Evolutionary conservation across 2,797 vertebrate genomes (phyloP).

Genomic region (Silurus lanzhouensis): DNA sequence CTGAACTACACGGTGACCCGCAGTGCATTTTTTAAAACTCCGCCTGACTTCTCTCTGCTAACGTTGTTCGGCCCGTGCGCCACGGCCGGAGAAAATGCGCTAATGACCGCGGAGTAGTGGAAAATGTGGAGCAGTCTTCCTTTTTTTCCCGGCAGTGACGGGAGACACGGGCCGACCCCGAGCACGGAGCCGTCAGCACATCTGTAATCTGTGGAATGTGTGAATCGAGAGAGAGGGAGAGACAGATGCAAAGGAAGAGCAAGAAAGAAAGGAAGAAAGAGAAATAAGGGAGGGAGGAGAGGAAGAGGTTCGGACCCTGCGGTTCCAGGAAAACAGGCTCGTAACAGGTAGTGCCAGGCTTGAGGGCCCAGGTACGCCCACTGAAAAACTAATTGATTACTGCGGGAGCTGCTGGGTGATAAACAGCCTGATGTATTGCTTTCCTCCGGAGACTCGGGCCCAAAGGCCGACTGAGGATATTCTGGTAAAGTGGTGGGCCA

Average conservation of each 20-base stretch:
- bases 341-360: constrained; percentile 64
- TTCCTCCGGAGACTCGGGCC: constrained; percentile 52
- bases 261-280: not conserved
- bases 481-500: constrained; percentile 55
- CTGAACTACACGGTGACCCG: constrained; percentile 21
- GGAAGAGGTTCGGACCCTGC: constrained; percentile 8
- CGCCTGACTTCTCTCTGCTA: constrained; percentile 22
- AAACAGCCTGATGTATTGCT: constrained; percentile 62
- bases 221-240: not conserved
- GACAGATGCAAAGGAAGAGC: not conserved
- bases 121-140: constrained; percentile 31
- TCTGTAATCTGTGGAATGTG: constrained; percentile 46
- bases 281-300: constrained; percentile 27
- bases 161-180: constrained; percentile 41
- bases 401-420: constrained; percentile 62
- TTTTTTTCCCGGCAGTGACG: constrained; percentile 35
- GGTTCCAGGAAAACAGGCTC: constrained; percentile 52
- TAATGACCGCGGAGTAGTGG: constrained; percentile 26
- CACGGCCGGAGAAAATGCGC: constrained; percentile 7
- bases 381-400: constrained; percentile 66
- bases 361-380: constrained; percentile 60
- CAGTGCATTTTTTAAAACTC: constrained; percentile 25
- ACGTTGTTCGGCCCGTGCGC: not conserved
- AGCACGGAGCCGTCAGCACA: constrained; percentile 28
- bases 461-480: constrained; percentile 58